Evolutionary conservation across 2,888 invertebrate genomes (phyloP).

Genomic region (Cyrtodaria siliqua): DNA sequence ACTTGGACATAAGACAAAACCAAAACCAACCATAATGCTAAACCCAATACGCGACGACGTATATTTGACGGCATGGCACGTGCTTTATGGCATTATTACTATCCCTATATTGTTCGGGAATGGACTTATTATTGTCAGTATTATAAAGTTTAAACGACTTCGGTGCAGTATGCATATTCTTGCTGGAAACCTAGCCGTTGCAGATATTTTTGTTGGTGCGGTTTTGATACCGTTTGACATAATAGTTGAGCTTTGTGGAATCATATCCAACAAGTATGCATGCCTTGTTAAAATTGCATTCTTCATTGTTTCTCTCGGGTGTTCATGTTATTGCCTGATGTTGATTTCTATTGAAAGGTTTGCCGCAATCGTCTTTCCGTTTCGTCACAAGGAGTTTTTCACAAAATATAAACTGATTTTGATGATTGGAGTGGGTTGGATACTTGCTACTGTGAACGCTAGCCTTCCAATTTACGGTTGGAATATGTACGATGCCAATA

Average conservation of each 20-base stretch:
- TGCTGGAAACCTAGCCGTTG: slow-evolving; percentile 34
- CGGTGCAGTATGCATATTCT: slow-evolving; percentile 38
- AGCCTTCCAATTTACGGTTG: no score
- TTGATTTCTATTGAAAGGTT: slow-evolving; percentile 38
- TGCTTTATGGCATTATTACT: slow-evolving; percentile 17
- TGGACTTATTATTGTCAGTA: slow-evolving; percentile 39
- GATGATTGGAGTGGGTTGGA: no score
- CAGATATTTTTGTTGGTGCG: slow-evolving; percentile 36
- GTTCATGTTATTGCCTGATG: slow-evolving; percentile 29
- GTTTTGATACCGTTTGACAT: slow-evolving; percentile 42
- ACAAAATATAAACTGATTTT: no score
- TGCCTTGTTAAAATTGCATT: slow-evolving; percentile 15
- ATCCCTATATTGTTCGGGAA: slow-evolving; percentile 45
- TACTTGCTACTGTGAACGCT: no score
- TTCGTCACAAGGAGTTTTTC: no score
- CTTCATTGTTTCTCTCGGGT: slow-evolving; percentile 28
- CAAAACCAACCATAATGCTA: no score
- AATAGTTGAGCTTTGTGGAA: slow-evolving; percentile 7
- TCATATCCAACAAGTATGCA: slow-evolving; percentile 15
- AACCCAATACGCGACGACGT: no score
- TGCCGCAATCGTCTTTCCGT: no score
- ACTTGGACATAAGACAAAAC: no score
- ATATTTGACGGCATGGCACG: no score
- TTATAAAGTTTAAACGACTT: slow-evolving; percentile 21
- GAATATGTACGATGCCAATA: no score